phyloP scores from a whole-genome alignment of 2,113 vertebrate genomes.

The Tympanuchus pallidicinctus region DNA sequence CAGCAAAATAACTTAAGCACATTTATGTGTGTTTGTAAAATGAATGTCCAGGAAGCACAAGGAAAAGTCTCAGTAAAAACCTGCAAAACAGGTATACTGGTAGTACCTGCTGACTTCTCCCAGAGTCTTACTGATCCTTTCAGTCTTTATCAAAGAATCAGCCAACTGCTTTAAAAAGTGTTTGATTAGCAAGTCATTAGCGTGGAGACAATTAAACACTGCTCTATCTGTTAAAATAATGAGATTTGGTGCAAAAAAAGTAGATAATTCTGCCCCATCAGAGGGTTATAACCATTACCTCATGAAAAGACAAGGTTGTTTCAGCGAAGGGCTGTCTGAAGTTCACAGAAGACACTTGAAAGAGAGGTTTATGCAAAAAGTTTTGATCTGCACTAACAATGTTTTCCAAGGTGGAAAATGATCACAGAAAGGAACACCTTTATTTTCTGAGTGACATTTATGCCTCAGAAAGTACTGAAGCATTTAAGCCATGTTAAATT shows the following conservation, averaged over 20 bases:
- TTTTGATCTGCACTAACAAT: background rate
- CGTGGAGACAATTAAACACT: constrained; percentile 5
- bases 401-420: background rate
- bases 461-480: background rate
- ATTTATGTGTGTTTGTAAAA: background rate
- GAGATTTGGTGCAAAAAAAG: constrained; percentile 9
- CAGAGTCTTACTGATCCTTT: constrained; percentile 47
- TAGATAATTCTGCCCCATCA: background rate
- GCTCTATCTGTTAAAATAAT: constrained; percentile 34
- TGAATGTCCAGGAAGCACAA: rapidly evolving
- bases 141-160: constrained; percentile 37
- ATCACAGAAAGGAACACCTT: background rate
- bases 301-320: background rate
- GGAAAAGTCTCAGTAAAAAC: background rate
- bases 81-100: background rate
- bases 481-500: constrained; percentile 13
- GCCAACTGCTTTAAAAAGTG: constrained; percentile 42
- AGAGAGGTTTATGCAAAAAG: background rate
- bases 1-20: background rate
- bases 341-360: background rate
- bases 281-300: background rate
- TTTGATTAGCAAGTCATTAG: constrained; percentile 29
- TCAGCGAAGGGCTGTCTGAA: background rate
- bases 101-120: constrained; percentile 13
- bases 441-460: background rate